A percentile compares a stretch with the other conserved stretches of the same genome.
phyloP scores from a whole-genome alignment of 2,888 invertebrate species.

The Laothoe populi region DNA sequence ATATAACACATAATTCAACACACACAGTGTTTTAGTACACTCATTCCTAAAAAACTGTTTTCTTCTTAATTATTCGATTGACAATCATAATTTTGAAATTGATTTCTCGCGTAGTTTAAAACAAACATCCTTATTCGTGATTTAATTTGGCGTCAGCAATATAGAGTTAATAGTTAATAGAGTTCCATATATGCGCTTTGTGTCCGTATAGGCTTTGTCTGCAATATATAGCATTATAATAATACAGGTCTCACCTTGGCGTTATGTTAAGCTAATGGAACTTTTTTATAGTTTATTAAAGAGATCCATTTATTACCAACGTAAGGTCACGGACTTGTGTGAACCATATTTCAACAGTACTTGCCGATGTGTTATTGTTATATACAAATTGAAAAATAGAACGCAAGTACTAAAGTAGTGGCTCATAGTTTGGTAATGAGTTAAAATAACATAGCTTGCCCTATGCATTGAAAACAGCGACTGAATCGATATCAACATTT shows the following conservation, averaged over 20 bases:
- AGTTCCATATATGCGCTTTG: constrained; percentile 35
- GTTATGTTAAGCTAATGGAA: constrained; percentile 58
- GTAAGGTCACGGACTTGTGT: constrained; percentile 62
- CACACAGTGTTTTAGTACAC: constrained; percentile 44
- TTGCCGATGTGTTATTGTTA: constrained; percentile 39
- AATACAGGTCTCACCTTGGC: constrained; percentile 62
- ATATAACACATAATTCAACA: constrained; percentile 52
- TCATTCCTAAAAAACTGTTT: too few species aligned
- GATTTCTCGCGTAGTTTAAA: background rate
- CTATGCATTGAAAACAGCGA: too few species aligned
- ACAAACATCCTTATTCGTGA: constrained; percentile 44
- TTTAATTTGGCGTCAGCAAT: too few species aligned
- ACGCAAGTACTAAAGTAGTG: background rate
- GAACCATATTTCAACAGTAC: constrained; percentile 29
- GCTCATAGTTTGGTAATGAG: background rate
- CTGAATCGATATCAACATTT: too few species aligned
- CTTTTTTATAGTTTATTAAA: constrained; percentile 63
- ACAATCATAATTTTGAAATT: too few species aligned
- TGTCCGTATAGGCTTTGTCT: constrained; percentile 51
- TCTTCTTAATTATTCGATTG: constrained; percentile 31
- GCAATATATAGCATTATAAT: constrained; percentile 48
- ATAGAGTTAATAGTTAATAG: constrained; percentile 40
- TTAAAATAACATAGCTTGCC: too few species aligned
- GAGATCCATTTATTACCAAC: constrained; percentile 64
- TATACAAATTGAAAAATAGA: constrained; percentile 36